Conservation (phyloP, 2,797 vertebrate species). For the Gobionotothen gibberifrons region DNA sequence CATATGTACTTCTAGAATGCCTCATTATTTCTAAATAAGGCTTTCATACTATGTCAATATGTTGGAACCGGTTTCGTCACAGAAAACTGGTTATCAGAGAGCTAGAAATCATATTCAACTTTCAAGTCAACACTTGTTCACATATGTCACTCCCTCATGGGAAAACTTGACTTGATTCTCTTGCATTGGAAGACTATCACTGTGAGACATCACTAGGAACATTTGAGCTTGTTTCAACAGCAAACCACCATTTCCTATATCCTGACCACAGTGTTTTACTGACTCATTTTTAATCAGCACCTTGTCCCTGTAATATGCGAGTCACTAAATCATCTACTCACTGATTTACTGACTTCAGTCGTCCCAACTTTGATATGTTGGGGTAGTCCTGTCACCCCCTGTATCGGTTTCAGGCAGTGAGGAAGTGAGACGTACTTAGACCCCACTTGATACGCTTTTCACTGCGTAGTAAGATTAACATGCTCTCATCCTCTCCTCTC, state of each 20-base stretch:
- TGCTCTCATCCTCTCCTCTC: conserved; percentile 31
- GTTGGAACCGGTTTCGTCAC: neutral
- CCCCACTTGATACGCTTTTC: conserved; percentile 44
- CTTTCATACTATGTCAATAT: neutral
- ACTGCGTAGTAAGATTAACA: conserved; percentile 59
- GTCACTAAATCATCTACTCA: neutral
- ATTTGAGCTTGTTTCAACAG: neutral
- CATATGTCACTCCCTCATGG: neutral
- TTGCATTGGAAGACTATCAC: neutral
- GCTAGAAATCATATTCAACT: neutral
- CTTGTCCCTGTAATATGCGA: neutral
- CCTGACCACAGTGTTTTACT: conserved; percentile 3
- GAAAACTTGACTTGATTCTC: neutral
- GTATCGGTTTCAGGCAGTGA: conserved; percentile 22
- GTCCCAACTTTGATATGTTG: neutral
- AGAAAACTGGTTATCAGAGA: neutral
- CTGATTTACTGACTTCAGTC: neutral
- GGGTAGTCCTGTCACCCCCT: neutral
- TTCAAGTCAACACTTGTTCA: neutral
- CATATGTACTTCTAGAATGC: neutral
- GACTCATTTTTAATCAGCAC: conserved; percentile 1
- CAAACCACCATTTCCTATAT: conserved; percentile 13
- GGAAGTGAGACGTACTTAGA: conserved; percentile 12
- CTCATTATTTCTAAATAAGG: neutral
- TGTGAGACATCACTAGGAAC: conserved; percentile 9